These are phyloP conservation scores for Ylistrum balloti DNA, from an alignment of 1,140 invertebrate species.

Conservation along the genomic window DNA sequence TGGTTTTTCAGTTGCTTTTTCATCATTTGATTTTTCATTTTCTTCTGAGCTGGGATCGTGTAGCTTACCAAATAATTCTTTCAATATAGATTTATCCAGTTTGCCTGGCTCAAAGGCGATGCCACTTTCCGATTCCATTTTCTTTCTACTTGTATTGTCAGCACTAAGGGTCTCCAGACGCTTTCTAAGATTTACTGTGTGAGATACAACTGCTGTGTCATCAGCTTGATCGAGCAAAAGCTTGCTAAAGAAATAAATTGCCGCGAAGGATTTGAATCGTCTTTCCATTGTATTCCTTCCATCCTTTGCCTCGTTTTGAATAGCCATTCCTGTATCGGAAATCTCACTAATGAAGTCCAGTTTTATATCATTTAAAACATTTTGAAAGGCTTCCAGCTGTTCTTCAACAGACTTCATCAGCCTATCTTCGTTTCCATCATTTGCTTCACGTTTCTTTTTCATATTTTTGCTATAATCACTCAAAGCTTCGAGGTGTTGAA, in stretches of 20 bases:
- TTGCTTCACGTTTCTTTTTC: conserved; percentile 19
- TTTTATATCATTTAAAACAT: conserved; percentile 47
- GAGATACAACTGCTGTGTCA: conserved; percentile 43
- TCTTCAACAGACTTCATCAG: conserved; percentile 41
- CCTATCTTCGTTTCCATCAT: conserved; percentile 44
- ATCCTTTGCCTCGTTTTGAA: neutral
- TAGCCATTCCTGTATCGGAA: neutral
- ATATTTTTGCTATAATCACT: conserved; percentile 36
- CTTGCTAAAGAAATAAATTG: conserved; percentile 46
- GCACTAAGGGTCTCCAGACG: conserved; percentile 38
- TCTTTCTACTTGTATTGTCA: neutral
- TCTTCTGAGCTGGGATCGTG: neutral
- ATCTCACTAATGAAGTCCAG: conserved; percentile 42
- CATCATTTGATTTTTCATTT: neutral
- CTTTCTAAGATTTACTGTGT: conserved; percentile 45
- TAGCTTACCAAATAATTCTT: conserved; percentile 49
- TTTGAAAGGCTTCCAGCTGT: conserved; percentile 45
- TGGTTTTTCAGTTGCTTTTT: neutral
- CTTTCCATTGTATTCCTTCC: conserved; percentile 18
- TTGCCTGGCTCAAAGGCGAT: conserved; percentile 9
- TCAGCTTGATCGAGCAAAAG: conserved; percentile 45
- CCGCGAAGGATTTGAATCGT: conserved; percentile 15
- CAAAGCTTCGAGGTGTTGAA: conserved; percentile 32
- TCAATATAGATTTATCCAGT: conserved; percentile 27
- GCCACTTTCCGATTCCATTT: neutral